These are phyloP conservation scores for Neoitamus cyanurus DNA, from an alignment of 2,888 invertebrate genomes.

Conservation along the genomic window DNA sequence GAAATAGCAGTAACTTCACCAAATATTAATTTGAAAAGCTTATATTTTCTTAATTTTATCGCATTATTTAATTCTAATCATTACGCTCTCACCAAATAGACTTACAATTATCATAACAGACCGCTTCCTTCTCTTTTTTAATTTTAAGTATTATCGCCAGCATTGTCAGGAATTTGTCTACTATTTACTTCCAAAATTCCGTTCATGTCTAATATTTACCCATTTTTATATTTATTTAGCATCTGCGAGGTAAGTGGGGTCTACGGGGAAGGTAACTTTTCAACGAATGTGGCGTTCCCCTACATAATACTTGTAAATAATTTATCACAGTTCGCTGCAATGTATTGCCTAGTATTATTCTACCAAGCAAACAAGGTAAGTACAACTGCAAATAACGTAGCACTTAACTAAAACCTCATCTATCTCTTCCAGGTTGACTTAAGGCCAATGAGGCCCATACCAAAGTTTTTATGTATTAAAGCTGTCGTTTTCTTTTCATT, in stretches of 20 bases:
- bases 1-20: no score
- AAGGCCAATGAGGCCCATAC: slow-evolving; percentile 91
- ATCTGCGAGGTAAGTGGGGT: slow-evolving; percentile 86
- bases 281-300: slow-evolving; percentile 85
- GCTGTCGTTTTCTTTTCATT: slow-evolving; percentile 98
- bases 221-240: slow-evolving; percentile 67
- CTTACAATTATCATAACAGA: no score
- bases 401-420: background rate
- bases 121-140: no score
- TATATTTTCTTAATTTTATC: no score
- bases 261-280: slow-evolving; percentile 93
- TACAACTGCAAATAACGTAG: background rate
- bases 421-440: slow-evolving; percentile 70
- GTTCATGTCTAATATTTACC: background rate
- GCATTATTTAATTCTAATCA: no score
- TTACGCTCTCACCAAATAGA: no score
- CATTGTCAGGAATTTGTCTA: no score
- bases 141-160: no score
- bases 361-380: slow-evolving; percentile 85
- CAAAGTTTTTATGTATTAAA: slow-evolving; percentile 96
- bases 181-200: background rate
- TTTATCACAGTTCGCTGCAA: slow-evolving; percentile 93
- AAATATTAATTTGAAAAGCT: no score
- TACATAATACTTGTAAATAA: slow-evolving; percentile 91
- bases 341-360: slow-evolving; percentile 95